A percentile compares a stretch with the other conserved stretches of the same genome.
phyloP scores from a whole-genome alignment of 1,140 invertebrate genomes.

The Bombus consobrinus region DNA sequence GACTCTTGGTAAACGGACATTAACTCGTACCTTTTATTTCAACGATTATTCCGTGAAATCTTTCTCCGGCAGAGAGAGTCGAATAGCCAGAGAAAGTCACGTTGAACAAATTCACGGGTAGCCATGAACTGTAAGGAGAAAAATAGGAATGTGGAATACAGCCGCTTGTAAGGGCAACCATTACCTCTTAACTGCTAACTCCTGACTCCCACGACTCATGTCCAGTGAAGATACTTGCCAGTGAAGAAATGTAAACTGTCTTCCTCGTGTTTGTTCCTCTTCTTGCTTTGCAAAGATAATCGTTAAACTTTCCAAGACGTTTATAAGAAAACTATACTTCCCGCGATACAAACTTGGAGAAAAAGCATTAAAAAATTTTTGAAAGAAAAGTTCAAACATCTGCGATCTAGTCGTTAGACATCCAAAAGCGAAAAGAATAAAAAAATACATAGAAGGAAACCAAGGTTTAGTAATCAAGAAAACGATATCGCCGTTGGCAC shows the following conservation, averaged over 20 bases:
- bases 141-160: slow-evolving; percentile 18
- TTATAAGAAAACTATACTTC: background rate
- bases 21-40: background rate
- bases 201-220: background rate
- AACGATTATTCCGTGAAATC: slow-evolving; percentile 1
- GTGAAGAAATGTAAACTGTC: background rate
- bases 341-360: background rate
- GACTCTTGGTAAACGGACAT: background rate
- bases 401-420: too few relatives aligned
- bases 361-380: background rate
- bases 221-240: background rate
- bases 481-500: too few relatives aligned
- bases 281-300: background rate
- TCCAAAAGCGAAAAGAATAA: too few relatives aligned
- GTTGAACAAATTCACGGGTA: slow-evolving; percentile 12
- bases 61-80: background rate
- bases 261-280: too few relatives aligned
- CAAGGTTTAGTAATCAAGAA: too few relatives aligned
- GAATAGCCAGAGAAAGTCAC: slow-evolving; percentile 20
- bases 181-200: slow-evolving; percentile 12
- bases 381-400: too few relatives aligned
- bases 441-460: too few relatives aligned
- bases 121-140: background rate
- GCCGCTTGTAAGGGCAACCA: background rate
- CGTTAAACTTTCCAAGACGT: background rate